Percentiles rank a stretch among this genome's conserved stretches.
These are phyloP conservation scores for Danionella cerebrum DNA, from an alignment of 2,113 vertebrate genomes.

Conservation along the genomic window DNA sequence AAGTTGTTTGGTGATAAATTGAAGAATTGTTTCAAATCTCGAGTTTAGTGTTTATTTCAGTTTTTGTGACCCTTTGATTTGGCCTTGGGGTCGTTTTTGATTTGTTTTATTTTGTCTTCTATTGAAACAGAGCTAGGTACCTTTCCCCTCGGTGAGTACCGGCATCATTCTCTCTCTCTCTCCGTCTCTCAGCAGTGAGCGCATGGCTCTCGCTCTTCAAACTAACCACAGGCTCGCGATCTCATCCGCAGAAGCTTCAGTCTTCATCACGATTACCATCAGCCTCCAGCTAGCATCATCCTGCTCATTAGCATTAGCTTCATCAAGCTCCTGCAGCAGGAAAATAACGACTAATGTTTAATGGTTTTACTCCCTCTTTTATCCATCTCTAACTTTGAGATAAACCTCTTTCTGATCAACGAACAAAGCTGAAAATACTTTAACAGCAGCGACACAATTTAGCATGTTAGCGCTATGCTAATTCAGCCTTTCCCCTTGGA, in stretches of 20 bases:
- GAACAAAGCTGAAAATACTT: constrained; percentile 12
- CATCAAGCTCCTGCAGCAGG: constrained; percentile 23
- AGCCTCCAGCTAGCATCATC: constrained; percentile 36
- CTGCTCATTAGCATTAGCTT: constrained; percentile 30
- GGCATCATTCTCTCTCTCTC: too few species aligned
- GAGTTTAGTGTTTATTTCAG: too few species aligned
- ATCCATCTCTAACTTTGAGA: constrained; percentile 3
- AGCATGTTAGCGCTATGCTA: constrained; percentile 54
- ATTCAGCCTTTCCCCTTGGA: constrained; percentile 47
- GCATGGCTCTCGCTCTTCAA: constrained; percentile 68
- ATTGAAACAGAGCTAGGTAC: constrained; percentile 96
- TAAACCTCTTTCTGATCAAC: background rate
- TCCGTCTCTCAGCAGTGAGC: constrained; percentile 71
- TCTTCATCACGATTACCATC: constrained; percentile 43
- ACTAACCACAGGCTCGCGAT: constrained; percentile 51
- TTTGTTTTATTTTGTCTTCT: constrained; percentile 82
- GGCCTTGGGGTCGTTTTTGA: constrained; percentile 74
- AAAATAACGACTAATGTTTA: background rate
- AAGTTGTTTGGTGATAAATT: too few species aligned
- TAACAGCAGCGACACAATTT: constrained; percentile 23
- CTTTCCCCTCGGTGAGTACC: constrained; percentile 86
- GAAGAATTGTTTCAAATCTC: too few species aligned
- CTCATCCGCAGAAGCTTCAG: constrained; percentile 55
- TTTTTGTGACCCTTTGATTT: background rate
- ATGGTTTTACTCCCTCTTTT: background rate